These are phyloP conservation scores for Lochmaea capreae DNA, from an alignment of 2,888 invertebrate genomes.

Conservation along the genomic window DNA sequence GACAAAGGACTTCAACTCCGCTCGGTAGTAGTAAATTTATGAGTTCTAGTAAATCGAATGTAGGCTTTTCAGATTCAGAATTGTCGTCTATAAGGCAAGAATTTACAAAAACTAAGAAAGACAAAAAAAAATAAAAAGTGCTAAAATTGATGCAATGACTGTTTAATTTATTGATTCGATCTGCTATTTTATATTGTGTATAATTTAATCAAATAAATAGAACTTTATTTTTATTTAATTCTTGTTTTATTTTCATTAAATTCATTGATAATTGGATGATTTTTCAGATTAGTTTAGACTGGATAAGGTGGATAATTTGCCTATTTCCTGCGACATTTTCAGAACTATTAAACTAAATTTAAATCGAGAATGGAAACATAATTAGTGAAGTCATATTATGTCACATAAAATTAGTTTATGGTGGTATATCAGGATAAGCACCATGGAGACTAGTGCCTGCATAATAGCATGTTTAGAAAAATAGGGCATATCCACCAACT, in stretches of 20 bases:
- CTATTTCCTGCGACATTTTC: too few species aligned
- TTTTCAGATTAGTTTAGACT: too few species aligned
- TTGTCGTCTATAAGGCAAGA: constrained; percentile 70
- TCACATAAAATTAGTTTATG: too few species aligned
- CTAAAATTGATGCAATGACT: constrained; percentile 1
- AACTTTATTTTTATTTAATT: not conserved
- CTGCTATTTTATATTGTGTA: constrained; percentile 24
- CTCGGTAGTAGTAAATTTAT: constrained; percentile 64
- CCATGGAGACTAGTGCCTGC: too few species aligned
- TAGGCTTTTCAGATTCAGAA: constrained; percentile 69
- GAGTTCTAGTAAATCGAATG: constrained; percentile 63
- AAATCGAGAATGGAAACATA: too few species aligned
- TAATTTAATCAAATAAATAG: constrained; percentile 11
- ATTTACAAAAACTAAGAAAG: constrained; percentile 51
- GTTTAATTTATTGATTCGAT: constrained; percentile 28
- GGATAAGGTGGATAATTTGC: too few species aligned
- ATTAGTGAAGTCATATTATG: too few species aligned
- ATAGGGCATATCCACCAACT: too few species aligned
- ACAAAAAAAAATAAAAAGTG: constrained; percentile 10
- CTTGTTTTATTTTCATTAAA: not conserved
- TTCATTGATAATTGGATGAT: not conserved
- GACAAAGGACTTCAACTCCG: constrained; percentile 70
- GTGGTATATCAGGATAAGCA: too few species aligned
- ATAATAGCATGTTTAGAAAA: too few species aligned
- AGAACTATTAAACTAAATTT: too few species aligned